Evolutionary conservation across 1,140 invertebrate genomes (phyloP).

Genomic region (Spodoptera litura): DNA sequence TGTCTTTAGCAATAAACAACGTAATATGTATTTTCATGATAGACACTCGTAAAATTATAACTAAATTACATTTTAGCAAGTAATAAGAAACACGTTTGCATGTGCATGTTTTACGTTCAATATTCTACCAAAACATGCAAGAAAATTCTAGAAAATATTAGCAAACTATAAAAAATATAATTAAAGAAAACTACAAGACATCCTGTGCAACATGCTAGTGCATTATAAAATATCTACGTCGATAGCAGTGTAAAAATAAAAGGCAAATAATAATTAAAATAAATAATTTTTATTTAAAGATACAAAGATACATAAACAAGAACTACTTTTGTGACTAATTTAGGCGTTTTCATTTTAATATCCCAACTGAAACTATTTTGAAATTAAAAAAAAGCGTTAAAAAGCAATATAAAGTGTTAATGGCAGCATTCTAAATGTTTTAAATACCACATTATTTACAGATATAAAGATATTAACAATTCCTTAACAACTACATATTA

Average conservation of each 20-base stretch:
- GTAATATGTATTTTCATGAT: not conserved
- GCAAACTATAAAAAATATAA: not conserved
- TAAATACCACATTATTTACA: constrained; percentile 38
- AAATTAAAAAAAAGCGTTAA: constrained; percentile 66
- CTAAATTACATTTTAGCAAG: not conserved
- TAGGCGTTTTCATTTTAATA: not conserved
- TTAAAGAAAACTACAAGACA: constrained; percentile 13
- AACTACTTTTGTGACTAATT: constrained; percentile 38
- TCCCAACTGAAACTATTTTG: not conserved
- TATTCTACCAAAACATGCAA: not conserved
- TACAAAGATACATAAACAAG: constrained; percentile 47
- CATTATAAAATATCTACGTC: constrained; percentile 13
- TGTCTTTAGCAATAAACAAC: not conserved
- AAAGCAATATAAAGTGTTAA: constrained; percentile 69
- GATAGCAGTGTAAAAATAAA: constrained; percentile 72
- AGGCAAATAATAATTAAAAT: constrained; percentile 68
- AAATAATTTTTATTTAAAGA: constrained; percentile 76
- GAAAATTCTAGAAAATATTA: not conserved
- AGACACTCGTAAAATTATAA: not conserved
- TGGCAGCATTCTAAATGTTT: constrained; percentile 52
- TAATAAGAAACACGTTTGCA: not conserved
- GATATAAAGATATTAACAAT: constrained; percentile 4
- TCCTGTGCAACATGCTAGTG: constrained; percentile 44
- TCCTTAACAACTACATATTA: not conserved
- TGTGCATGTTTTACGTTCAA: constrained; percentile 11